phyloP scores from a whole-genome alignment of 2,888 invertebrate genomes.

The Acronicta psi region DNA sequence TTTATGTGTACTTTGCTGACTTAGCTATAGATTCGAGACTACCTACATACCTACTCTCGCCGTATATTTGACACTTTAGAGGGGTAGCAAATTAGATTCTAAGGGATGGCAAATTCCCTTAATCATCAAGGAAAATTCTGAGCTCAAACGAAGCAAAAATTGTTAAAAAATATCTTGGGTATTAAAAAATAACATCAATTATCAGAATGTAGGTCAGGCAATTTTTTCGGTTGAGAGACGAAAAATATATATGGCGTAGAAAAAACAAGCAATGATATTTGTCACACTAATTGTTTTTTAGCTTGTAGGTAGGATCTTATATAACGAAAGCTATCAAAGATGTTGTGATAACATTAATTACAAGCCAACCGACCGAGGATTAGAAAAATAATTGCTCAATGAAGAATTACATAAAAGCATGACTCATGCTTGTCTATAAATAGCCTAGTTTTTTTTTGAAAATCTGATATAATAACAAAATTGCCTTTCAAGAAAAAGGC shows the following conservation, averaged over 20 bases:
- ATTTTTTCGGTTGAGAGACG: neutral
- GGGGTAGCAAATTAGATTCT: constrained; percentile 39
- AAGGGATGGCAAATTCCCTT: constrained; percentile 38
- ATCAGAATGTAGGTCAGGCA: constrained; percentile 10
- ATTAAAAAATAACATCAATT: constrained; percentile 28
- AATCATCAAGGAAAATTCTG: constrained; percentile 32
- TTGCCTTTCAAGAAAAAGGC: no score
- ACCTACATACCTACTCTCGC: neutral
- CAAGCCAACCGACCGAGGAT: constrained; percentile 6
- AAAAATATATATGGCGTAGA: neutral
- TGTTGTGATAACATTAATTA: neutral
- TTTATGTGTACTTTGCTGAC: no score
- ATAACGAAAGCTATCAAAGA: neutral
- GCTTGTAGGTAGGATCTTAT: neutral
- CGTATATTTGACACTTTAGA: constrained; percentile 26
- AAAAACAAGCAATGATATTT: neutral
- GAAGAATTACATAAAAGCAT: neutral
- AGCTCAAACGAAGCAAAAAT: constrained; percentile 21
- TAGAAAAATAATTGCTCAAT: neutral
- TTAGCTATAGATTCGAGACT: no score
- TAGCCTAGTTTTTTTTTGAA: neutral
- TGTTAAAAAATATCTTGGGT: constrained; percentile 22
- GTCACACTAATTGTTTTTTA: neutral
- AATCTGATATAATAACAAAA: no score
- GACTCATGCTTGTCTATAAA: neutral